Base-by-base conservation (phyloP, 1,140 invertebrate genomes). In the Ganaspis sp. region DNA sequence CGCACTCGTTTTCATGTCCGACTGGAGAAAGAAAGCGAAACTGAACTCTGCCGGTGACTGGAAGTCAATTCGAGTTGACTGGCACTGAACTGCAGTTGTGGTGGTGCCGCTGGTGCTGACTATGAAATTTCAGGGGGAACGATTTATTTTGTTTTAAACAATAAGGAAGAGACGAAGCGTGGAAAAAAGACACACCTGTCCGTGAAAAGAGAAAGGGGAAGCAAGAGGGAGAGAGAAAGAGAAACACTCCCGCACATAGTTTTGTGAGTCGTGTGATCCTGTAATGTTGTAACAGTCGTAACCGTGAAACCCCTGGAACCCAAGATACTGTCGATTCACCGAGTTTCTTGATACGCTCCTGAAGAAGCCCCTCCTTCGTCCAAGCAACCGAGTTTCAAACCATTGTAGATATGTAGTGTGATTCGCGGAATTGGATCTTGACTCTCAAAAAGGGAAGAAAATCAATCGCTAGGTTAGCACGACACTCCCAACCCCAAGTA, bases 391-490 rank as follows among this genome's bases (percentile, higher is more conserved):
- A 49, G 45, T 49, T 49, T 49, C n/a, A 49, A 49, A 49, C 45
- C n/a, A 6, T 17, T 17, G 17, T 15, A 45, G 4, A 49, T 49
- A 49, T 8, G 38, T 15, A 49, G 45, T 49, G 15, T 49, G 45
- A 49, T 49, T 49, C 45, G 45, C 45, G 45, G 45, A 49, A 49
- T 49, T 34, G 29, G 17, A 17, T 17, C 45, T 49, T 4, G 3
- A 49, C 45, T 49, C 45, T 49, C 45, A 49, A 49, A 49, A 49
- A 49, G 45, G 45, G 45, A 49, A 49, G 45, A 49, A 49, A 49
- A 49, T 49, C 45, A 49, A 49, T 49, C 45, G 45, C 17, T 49
- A 49, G n/a, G 8, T 15, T 17, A n/a, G n/a, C 42, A 49, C 45
- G n/a, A n/a, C 45, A 17, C 45, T 49, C 45, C n/a, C 45, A 15